Evolutionary conservation across 2,797 vertebrate species (phyloP), one percentile per base, ranked within the genome.

Genomic region (Eospalax fontanierii): DNA sequence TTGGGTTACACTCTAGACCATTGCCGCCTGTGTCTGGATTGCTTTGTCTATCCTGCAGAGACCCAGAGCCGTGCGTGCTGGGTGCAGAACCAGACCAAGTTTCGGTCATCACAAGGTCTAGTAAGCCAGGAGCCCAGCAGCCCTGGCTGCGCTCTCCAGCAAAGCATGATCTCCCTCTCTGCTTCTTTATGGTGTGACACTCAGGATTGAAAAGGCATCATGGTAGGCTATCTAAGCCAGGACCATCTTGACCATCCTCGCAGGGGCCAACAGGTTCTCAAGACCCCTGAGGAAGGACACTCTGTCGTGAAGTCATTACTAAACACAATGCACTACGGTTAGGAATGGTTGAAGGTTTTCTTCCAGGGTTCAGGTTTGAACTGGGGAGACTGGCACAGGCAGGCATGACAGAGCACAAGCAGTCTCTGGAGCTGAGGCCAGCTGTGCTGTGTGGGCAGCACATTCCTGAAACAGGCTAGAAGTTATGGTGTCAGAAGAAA

Each of bases 101-200:
- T 57, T 24, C 1, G 3, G 2, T 33, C 61, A 28, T 9, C 33
- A 5, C 4, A 16, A 0, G 30, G 24, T 43, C 2, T 19, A 38
- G 22, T 26, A 0, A 35, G 35, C 54, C 7, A 14, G 63, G 30
- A 38, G n/a, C 54, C 6, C 12, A 11, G 40, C 0, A 2, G 24
- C 16, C 2, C 11, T 0, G 8, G 1, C 86, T 28, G 18, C 1
- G 3, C 50, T 71, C 11, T n/a, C 11, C 1, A 12, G 18, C 0
- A 1, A 10, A 11, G 15, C 0, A 0, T 1, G 3, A 15, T 24
- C 9, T 24, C 54, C 38, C 50, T 57, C 3, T 4, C 24, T 0
- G 0, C n/a, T n/a, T 12, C 46, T 18, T 6, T 1, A 1, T 28
- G 11, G 33, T 21, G 80, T 16, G 28, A 18, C 18, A 10, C 1